Percentiles rank a stretch among this genome's conserved stretches.
These are phyloP conservation scores for Leuctra nigra DNA, from an alignment of 2,888 invertebrate species.

Conservation along the genomic window DNA sequence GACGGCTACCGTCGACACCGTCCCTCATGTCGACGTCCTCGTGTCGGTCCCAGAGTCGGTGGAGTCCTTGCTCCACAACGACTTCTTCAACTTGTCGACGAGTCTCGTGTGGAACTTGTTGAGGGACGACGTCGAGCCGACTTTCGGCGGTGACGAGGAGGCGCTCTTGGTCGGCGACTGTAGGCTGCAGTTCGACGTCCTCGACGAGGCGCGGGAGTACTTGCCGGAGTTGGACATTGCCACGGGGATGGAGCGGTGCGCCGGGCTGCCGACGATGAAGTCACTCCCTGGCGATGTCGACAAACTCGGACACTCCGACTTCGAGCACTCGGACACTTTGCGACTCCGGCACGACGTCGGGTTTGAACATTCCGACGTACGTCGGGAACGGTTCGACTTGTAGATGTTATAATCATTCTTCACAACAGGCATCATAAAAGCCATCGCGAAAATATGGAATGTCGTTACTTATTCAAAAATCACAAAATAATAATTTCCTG, in stretches of 20 bases:
- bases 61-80: conserved; percentile 52
- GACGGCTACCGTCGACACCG: conserved; percentile 19
- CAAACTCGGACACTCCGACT: conserved; percentile 65
- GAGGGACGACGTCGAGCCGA: conserved; percentile 50
- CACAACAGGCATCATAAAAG: conserved; percentile 93
- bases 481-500: too few species aligned
- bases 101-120: conserved; percentile 76
- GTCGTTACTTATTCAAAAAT: too few species aligned
- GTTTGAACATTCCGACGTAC: conserved; percentile 67
- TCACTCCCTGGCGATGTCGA: conserved; percentile 59
- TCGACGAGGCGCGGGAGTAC: conserved; percentile 50
- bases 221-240: conserved; percentile 21
- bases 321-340: conserved; percentile 63
- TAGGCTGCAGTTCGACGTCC: conserved; percentile 55
- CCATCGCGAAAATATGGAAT: conserved; percentile 51
- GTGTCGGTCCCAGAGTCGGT: conserved; percentile 42
- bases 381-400: conserved; percentile 71
- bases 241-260: conserved; percentile 29
- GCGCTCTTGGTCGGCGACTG: conserved; percentile 61
- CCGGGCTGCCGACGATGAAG: conserved; percentile 45
- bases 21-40: conserved; percentile 47
- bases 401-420: conserved; percentile 93
- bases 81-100: conserved; percentile 70
- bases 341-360: conserved; percentile 54
- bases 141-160: conserved; percentile 55